These are phyloP conservation scores for Sebastes matsubarae DNA, from an alignment of 2,797 vertebrate genomes.

Conservation along the genomic window DNA sequence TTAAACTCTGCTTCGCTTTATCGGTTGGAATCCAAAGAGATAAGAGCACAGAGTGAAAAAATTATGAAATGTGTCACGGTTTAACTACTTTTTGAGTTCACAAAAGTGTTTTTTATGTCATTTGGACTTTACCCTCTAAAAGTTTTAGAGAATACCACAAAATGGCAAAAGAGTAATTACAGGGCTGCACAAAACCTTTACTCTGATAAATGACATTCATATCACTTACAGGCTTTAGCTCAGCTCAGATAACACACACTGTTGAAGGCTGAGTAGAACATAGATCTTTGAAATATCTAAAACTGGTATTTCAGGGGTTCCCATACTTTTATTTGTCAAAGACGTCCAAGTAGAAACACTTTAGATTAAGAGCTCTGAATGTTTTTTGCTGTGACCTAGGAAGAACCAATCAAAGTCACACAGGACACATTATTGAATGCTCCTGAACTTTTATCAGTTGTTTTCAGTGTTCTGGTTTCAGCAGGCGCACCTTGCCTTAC, in stretches of 20 bases:
- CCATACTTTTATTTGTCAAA: not conserved
- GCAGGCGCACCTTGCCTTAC: not conserved
- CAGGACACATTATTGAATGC: not conserved
- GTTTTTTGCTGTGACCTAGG: not conserved
- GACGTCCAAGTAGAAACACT: not conserved
- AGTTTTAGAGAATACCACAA: conserved; percentile 21
- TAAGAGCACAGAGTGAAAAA: not conserved
- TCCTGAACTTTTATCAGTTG: conserved; percentile 5
- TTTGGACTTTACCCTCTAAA: conserved; percentile 28
- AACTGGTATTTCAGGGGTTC: not conserved
- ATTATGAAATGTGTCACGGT: conserved; percentile 24
- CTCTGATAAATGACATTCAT: conserved; percentile 32
- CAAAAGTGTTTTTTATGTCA: conserved; percentile 3
- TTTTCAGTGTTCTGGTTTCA: not conserved
- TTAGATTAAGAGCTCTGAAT: not conserved
- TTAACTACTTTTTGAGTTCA: conserved; percentile 15
- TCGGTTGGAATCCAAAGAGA: conserved; percentile 14
- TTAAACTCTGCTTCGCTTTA: conserved; percentile 25
- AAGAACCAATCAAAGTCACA: not conserved
- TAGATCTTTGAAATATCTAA: conserved; percentile 9
- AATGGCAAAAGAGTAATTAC: conserved; percentile 29
- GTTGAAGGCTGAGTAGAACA: conserved; percentile 11
- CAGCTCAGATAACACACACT: conserved; percentile 2
- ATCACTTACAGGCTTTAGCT: conserved; percentile 11
- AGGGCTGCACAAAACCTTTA: conserved; percentile 7